A percentile compares a stretch with the other conserved stretches of the same genome.
Evolutionary conservation across 2,797 vertebrate species (phyloP).

Genomic region (Carduelis carduelis): DNA sequence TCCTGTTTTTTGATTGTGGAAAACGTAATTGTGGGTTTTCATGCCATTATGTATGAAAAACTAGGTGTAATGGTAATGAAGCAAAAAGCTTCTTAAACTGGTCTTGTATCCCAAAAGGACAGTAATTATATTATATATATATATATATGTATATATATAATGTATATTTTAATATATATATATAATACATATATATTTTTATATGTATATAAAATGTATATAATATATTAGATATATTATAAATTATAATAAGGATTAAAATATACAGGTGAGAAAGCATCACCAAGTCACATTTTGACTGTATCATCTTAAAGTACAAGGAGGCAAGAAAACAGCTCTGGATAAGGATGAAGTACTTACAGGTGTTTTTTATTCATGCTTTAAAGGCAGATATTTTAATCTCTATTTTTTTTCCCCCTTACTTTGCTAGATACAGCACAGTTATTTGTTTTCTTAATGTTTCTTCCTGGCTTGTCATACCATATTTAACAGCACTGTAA

Average conservation of each 20-base stretch:
- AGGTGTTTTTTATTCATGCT: neutral
- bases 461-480: neutral
- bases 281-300: neutral
- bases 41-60: neutral
- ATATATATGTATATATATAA: no score
- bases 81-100: neutral
- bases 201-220: no score
- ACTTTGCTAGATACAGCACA: neutral
- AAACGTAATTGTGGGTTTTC: neutral
- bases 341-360: neutral
- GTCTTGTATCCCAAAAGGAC: neutral
- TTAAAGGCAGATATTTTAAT: neutral
- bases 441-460: neutral
- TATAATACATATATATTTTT: no score
- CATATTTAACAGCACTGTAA: neutral
- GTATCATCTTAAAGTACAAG: neutral
- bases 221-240: no score
- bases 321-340: neutral
- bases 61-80: neutral
- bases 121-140: neutral
- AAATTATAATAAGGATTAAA: neutral
- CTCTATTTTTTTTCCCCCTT: no score
- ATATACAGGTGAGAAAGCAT: neutral
- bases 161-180: no score
- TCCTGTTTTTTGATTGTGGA: neutral